Conservation (phyloP, 2,888 invertebrate genomes). For the Chrysotoxum bicinctum region DNA sequence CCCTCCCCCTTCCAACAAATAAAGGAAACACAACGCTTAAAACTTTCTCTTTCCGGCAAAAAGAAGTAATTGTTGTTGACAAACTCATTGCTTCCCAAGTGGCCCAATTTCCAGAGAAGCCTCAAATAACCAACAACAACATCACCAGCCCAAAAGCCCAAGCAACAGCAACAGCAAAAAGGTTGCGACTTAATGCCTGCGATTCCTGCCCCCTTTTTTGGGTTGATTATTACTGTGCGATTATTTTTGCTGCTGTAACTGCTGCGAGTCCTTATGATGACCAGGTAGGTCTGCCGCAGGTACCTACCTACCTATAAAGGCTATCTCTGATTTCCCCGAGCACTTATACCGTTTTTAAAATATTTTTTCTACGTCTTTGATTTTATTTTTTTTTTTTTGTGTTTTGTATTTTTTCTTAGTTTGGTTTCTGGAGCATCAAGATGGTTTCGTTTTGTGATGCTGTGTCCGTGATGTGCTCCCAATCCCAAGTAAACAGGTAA, state of each 20-base stretch:
- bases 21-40: conserved; percentile 38
- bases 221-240: conserved; percentile 55
- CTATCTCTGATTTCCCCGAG: conserved; percentile 30
- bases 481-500: conserved; percentile 59
- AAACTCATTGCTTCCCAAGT: conserved; percentile 66
- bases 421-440: conserved; percentile 33
- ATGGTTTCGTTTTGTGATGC: conserved; percentile 20
- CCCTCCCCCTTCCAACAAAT: not conserved
- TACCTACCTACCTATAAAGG: not conserved
- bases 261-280: conserved; percentile 55
- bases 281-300: conserved; percentile 20
- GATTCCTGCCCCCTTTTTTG: conserved; percentile 33
- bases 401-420: not conserved
- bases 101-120: conserved; percentile 58
- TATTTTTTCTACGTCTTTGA: conserved; percentile 49
- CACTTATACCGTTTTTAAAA: conserved; percentile 56
- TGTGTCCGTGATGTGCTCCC: conserved; percentile 5
- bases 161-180: not conserved
- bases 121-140: conserved; percentile 15
- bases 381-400: conserved; percentile 13
- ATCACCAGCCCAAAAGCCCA: not conserved
- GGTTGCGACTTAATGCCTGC: conserved; percentile 10
- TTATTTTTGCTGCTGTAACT: conserved; percentile 38
- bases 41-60: conserved; percentile 67
- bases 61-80: conserved; percentile 57